Conservation (phyloP, 2,888 invertebrate genomes). For the Metallyticus violacea region DNA sequence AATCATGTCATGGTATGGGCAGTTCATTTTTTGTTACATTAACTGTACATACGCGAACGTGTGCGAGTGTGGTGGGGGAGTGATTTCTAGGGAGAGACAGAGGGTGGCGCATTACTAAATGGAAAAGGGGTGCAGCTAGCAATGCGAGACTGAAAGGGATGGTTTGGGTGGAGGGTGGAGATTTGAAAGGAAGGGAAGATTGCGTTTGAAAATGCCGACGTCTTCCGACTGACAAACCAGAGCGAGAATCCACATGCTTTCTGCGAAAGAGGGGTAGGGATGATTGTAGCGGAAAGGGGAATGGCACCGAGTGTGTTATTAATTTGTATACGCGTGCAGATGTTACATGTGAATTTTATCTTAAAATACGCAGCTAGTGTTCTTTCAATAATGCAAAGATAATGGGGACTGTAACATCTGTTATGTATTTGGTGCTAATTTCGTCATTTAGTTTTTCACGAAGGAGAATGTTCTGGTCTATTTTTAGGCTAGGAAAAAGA, state of each 20-base stretch:
- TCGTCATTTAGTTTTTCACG: too few relatives aligned
- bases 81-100: background rate
- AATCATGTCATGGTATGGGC: background rate
- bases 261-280: too few relatives aligned
- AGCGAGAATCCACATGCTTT: background rate
- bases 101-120: background rate
- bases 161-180: background rate
- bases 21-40: background rate
- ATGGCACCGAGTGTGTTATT: background rate
- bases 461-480: too few relatives aligned
- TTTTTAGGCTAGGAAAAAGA: too few relatives aligned
- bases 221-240: background rate
- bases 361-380: background rate
- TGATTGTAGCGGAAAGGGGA: background rate
- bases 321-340: background rate
- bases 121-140: background rate
- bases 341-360: background rate
- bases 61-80: background rate
- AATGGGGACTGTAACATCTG: too few relatives aligned
- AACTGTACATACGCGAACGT: background rate
- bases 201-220: background rate
- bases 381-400: background rate
- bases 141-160: background rate
- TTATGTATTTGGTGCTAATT: too few relatives aligned
- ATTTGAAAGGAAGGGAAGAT: background rate